Evolutionary conservation across 2,888 invertebrate species (phyloP).

Genomic region (Xestia sexstrigata): DNA sequence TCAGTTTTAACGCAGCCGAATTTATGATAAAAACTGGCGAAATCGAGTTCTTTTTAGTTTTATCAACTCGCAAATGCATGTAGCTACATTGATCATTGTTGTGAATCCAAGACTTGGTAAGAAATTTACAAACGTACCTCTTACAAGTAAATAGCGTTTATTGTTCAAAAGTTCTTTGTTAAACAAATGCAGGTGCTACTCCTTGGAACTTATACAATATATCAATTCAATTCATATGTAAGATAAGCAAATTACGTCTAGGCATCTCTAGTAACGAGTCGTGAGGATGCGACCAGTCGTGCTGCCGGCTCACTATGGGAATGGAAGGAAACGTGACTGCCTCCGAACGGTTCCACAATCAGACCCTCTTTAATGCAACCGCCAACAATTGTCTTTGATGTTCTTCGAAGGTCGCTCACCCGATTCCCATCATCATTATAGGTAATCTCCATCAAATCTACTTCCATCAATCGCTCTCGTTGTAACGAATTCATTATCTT

Average conservation of each 20-base stretch:
- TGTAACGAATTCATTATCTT: slow-evolving; percentile 25
- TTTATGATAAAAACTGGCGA: not conserved
- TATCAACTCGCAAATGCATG: not conserved
- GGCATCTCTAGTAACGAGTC: slow-evolving; percentile 49
- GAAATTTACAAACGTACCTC: not conserved
- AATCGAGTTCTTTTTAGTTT: not conserved
- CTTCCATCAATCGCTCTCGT: slow-evolving; percentile 16
- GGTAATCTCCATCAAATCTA: slow-evolving; percentile 35
- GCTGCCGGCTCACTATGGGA: slow-evolving; percentile 60
- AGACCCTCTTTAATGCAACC: slow-evolving; percentile 54
- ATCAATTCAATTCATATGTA: slow-evolving; percentile 55
- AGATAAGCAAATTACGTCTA: slow-evolving; percentile 54
- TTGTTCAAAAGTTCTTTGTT: slow-evolving; percentile 5
- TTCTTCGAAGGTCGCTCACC: slow-evolving; percentile 54
- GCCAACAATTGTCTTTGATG: slow-evolving; percentile 54
- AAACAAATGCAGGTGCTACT: slow-evolving; percentile 32
- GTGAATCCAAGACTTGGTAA: not conserved
- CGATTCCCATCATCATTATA: slow-evolving; percentile 39
- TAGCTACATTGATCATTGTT: not conserved
- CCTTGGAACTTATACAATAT: slow-evolving; percentile 30
- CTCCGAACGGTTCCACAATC: slow-evolving; percentile 60
- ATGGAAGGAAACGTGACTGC: slow-evolving; percentile 67
- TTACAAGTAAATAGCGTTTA: not conserved
- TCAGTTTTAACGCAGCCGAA: not conserved
- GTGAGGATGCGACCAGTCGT: slow-evolving; percentile 58